phyloP scores from a whole-genome alignment of 2,888 invertebrate species.

The Neoaliturus tenellus region DNA sequence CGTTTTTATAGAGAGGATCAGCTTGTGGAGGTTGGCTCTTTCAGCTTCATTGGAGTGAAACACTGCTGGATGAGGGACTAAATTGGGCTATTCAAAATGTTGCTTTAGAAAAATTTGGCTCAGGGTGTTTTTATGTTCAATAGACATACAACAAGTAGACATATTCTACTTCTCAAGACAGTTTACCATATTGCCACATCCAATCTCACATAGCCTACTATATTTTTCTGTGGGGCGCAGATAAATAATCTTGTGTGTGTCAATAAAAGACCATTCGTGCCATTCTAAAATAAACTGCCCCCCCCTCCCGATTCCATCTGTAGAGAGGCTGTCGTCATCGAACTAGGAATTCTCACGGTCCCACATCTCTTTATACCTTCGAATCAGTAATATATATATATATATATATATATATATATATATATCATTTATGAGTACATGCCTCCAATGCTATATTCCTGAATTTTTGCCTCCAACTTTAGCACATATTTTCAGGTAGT shows the following conservation, averaged over 20 bases:
- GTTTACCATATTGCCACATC: background rate
- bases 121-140: background rate
- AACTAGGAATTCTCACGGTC: too few relatives aligned
- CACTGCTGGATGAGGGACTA: background rate
- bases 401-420: too few relatives aligned
- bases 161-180: background rate
- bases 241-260: background rate
- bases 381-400: too few relatives aligned
- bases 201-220: background rate
- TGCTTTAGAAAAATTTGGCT: background rate
- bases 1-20: background rate
- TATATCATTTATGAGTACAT: too few relatives aligned
- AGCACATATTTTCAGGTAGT: too few relatives aligned
- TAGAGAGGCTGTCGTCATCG: background rate
- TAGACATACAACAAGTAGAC: background rate
- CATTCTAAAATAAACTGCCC: background rate
- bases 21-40: background rate
- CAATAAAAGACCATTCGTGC: background rate
- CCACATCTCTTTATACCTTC: too few relatives aligned
- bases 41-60: background rate
- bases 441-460: too few relatives aligned
- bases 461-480: too few relatives aligned
- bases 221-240: background rate
- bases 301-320: background rate
- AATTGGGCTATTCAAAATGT: background rate